Evolutionary conservation across 2,888 invertebrate genomes (phyloP).

Genomic region (Eumerus sabulonum): DNA sequence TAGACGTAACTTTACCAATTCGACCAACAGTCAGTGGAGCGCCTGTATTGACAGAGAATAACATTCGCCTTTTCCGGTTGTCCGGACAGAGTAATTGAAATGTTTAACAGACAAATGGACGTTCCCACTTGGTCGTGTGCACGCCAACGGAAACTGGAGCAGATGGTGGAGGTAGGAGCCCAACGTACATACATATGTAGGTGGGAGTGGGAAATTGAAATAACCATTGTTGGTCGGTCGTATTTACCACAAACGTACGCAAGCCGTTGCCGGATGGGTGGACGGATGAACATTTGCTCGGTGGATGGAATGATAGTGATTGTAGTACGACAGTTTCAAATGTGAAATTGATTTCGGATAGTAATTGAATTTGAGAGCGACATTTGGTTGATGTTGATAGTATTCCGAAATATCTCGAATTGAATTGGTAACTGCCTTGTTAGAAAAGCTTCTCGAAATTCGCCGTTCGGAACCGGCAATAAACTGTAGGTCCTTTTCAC

Average conservation of each 20-base stretch:
- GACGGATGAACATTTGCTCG: constrained; percentile 37
- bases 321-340: too few species aligned
- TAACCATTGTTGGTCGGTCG: constrained; percentile 62
- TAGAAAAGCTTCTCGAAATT: too few species aligned
- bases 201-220: constrained; percentile 52
- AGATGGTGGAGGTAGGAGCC: constrained; percentile 5
- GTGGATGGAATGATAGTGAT: constrained; percentile 3
- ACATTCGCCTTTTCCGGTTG: constrained; percentile 67
- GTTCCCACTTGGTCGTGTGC: constrained; percentile 24
- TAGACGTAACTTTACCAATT: constrained; percentile 2
- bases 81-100: constrained; percentile 65
- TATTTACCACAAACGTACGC: constrained; percentile 55
- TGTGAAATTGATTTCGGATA: too few species aligned
- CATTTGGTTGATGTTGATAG: too few species aligned
- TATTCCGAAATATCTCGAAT: too few species aligned
- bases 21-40: constrained; percentile 26
- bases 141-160: constrained; percentile 5
- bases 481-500: too few species aligned
- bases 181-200: too few species aligned
- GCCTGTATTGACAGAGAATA: constrained; percentile 62
- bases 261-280: constrained; percentile 26
- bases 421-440: too few species aligned
- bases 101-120: constrained; percentile 68
- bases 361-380: too few species aligned
- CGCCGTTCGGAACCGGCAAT: too few species aligned